Base-by-base conservation (phyloP, 2,113 vertebrate genomes). In the Xyrauchen texanus region DNA sequence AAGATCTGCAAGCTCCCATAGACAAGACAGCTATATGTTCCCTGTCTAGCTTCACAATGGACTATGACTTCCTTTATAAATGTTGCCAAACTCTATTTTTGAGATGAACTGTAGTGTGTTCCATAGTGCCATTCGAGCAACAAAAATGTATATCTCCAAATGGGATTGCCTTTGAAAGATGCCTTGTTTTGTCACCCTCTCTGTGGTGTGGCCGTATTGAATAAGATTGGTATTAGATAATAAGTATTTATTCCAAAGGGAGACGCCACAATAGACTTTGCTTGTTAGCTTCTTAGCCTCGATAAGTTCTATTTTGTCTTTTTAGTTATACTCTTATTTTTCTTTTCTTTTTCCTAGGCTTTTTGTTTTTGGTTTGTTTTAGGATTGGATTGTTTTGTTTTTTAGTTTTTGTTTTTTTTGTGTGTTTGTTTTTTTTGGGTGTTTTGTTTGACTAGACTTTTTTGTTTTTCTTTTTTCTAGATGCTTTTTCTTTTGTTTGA, bases 161-260 rank as follows among this genome's bases (percentile, higher is more conserved):
- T 34, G 21, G 21, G 5, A 8, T 21, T 63, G 71, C 46, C 16
- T 63, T 74, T 63, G 46, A 62, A 7, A 62, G 15, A 12, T 73
- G 70, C 44, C 34, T 42, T 58, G 51, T 46, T 71, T 55, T 69
- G n/a, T 63, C 55, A 15, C 62, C 68, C 63, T 21, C 60, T 34
- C 21, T 34, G 21, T 34, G 21, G 21, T 34, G 21, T 34, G 21
- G 21, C 21, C 21, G 21, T 34, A 34, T 57, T 72, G 11, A 49
- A 52, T 65, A 72, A 21, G 63, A 45, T 21, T 60, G 7, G 55
- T 58, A 4, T 6, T 49, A 7, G 6, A 15, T 15, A 6, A 47
- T 65, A 53, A 47, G 16, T 72, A 80, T 80, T 74, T 80, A 80
- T 74, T 34, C 21, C 21, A 34, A 34, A 34, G 21, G 3, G 21